These are phyloP conservation scores for Ostrea denselamellosa DNA, from an alignment of 1,140 invertebrate species.

Conservation along the genomic window DNA sequence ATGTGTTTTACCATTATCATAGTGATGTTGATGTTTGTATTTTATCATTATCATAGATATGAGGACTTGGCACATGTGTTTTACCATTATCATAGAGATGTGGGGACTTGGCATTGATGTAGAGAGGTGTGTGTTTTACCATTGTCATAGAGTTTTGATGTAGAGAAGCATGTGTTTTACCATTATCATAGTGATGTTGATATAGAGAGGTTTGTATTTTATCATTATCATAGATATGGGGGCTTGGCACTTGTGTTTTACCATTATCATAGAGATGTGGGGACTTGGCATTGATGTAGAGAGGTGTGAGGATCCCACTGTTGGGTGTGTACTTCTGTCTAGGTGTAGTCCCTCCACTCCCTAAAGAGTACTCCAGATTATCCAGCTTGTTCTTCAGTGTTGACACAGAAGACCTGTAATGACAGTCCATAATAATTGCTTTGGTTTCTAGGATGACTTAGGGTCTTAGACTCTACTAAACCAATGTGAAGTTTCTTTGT, in stretches of 20 bases:
- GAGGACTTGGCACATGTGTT: background rate
- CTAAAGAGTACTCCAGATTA: constrained; percentile 17
- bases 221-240: no score
- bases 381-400: constrained; percentile 32
- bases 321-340: background rate
- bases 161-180: no score
- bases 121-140: background rate
- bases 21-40: no score
- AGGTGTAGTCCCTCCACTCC: constrained; percentile 1
- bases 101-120: constrained; percentile 11
- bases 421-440: no score
- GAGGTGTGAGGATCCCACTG: constrained; percentile 5
- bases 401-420: background rate
- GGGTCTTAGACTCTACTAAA: no score
- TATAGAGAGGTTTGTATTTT: no score
- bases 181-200: no score
- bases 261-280: constrained; percentile 25
- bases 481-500: no score
- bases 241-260: background rate
- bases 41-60: no score
- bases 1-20: no score
- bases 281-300: constrained; percentile 6
- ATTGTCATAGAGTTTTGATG: no score
- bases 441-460: no score
- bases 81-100: constrained; percentile 27